Percentiles rank a stretch among this genome's conserved stretches.
Conservation (phyloP, 2,113 vertebrate genomes). For the Uropsilus gracilis region DNA sequence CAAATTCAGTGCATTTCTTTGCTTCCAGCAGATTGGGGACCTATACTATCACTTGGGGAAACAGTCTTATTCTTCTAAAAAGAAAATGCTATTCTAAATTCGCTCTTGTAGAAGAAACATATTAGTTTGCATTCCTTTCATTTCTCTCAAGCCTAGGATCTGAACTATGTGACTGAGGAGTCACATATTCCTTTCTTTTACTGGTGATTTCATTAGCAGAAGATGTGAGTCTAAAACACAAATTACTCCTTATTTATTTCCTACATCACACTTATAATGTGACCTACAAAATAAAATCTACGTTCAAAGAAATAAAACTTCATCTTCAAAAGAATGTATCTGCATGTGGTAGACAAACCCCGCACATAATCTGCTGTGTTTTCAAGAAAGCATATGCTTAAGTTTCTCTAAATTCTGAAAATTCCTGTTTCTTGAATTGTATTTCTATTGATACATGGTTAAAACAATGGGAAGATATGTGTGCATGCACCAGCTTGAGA, state of each 20-base stretch:
- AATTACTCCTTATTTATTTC: background rate
- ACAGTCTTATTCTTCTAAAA: background rate
- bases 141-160: background rate
- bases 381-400: background rate
- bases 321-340: background rate
- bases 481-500: background rate
- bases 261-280: background rate
- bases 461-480: background rate
- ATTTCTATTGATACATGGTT: background rate
- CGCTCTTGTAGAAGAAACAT: background rate
- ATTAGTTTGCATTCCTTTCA: background rate
- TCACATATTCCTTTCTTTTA: background rate
- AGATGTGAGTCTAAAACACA: background rate
- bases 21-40: background rate
- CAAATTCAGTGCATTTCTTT: background rate
- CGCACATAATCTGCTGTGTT: background rate
- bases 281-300: background rate
- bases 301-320: background rate
- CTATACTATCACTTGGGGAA: accelerated
- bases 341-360: background rate
- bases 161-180: background rate
- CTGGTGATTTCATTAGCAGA: background rate
- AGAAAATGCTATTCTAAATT: background rate
- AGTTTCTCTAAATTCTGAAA: background rate
- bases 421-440: background rate